Base-by-base conservation (phyloP, 1,140 invertebrate genomes). In the Colletes latitarsis region DNA sequence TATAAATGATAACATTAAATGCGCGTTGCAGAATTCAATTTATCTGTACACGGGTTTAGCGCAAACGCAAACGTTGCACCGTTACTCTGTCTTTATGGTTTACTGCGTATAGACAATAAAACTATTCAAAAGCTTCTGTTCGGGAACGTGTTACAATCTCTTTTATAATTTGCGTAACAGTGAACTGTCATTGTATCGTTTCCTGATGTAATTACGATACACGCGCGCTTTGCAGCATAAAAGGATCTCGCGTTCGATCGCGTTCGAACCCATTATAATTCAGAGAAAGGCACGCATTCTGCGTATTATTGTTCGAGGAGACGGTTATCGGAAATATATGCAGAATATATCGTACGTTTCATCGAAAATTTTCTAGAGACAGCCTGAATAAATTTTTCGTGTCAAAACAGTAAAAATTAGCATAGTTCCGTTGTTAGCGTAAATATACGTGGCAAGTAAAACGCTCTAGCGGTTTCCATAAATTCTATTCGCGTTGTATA, bases 161-260 rank as follows among this genome's bases (percentile, higher is more conserved):
- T 73, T 41, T 72, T 74, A 82, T 69, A 73, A 63, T 57, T 60
- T 55, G 55, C 53, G 62, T 69, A 79, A 72, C 68, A 68, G 67
- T 53, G 81, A 82, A 79, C 84, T 81, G 77, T 86, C 82, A 81
- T 85, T 84, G 76, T 76, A 77, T 64, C 70, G 21, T 55, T 73
- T 73, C 60, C 70, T 72, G 60, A 73, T 78, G 60, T 49, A 79
- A 79, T 79, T 73, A 64, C 70, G 49, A 77, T 69, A 69, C 49
- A 68, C 17, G 10, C 30, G n/a, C 8, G 55, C 30, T 58, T 49
- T 53, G 55, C 68, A 4, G 67, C 46, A 71, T 43, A 15, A 73
- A 64, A 73, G 77, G 55, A 64, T 39, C 14, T 17, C 19, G 43
- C 66, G 66, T 67, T 21, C 49, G 55, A 52, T 46, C 12, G 55